phyloP scores from a whole-genome alignment of 2,113 vertebrate genomes.

The Anhinga rufa region DNA sequence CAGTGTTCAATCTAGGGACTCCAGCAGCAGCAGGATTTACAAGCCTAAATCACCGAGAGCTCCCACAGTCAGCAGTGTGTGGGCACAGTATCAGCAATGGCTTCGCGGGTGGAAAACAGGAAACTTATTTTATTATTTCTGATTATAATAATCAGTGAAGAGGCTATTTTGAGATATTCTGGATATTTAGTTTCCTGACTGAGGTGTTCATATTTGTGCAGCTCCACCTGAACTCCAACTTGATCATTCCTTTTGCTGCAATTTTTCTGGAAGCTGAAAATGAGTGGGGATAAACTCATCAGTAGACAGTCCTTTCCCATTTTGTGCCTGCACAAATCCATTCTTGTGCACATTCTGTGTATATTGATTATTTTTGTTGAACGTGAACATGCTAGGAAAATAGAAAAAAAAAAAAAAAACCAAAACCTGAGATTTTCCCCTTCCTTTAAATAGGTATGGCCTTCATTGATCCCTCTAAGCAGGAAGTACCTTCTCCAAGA shows the following conservation, averaged over 20 bases:
- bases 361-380: background rate
- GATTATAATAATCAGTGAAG: background rate
- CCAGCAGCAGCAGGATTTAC: background rate
- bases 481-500: background rate
- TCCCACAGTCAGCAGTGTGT: background rate
- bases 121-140: background rate
- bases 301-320: fast-evolving
- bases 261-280: background rate
- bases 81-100: background rate
- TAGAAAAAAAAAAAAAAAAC: fast-evolving
- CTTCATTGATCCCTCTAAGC: background rate
- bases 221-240: background rate
- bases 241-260: background rate
- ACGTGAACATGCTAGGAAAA: background rate
- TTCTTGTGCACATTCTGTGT: background rate
- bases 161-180: background rate
- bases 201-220: background rate
- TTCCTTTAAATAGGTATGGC: background rate
- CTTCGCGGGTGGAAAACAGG: background rate
- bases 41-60: background rate
- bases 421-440: fast-evolving
- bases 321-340: background rate
- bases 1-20: background rate
- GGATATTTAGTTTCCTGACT: background rate
- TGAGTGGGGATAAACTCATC: background rate